Base-by-base conservation (phyloP, 2,113 vertebrate species). In the Istiophorus platypterus region DNA sequence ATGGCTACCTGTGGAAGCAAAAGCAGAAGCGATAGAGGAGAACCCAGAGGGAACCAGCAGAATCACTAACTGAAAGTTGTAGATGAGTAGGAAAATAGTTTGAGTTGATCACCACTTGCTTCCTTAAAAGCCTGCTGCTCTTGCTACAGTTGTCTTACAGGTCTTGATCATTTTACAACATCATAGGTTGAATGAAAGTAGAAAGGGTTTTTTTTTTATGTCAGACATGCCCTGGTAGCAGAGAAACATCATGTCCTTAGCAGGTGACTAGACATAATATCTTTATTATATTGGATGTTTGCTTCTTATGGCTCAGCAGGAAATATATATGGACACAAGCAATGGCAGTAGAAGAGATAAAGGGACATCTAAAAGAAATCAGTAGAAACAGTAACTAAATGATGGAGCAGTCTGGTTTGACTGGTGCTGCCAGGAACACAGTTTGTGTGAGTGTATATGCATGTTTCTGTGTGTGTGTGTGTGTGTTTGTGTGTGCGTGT, bases 381-480 rank as follows among this genome's bases (percentile, higher is more conserved):
- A 66, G 56, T 2, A 70, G 64, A 76, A 64, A 81, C 26, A 81
- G 52, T 69, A 29, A 70, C 57, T 82, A 59, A 78, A 77, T 71
- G 78, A 78, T 74, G 67, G 70, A 85, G 74, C 64, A 45, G 72
- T 64, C 54, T 79, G 84, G 78, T 81, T 85, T 58, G 58, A 85
- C 87, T 87, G 92, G 91, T 31, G 87, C 93, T 93, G 91, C 87
- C 90, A 84, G 89, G 91, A 92, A 88, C 80, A 70, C 89, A 67
- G 41, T 85, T 29, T 82, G 56, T 82, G 62, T 82, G 72, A 80
- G 83, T 70, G 70, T 85, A 73, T 84, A 68, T 72, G 61, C 76
- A 73, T 42, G 61, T 49, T 24, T 79, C 70, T 66, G 74, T 64
- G 72, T 72, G 80, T 75, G 65, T 63, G 72, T 59, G 62, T 78